These are phyloP conservation scores for Todiramphus saurophagus DNA, from an alignment of 2,113 vertebrate genomes.

Conservation along the genomic window DNA sequence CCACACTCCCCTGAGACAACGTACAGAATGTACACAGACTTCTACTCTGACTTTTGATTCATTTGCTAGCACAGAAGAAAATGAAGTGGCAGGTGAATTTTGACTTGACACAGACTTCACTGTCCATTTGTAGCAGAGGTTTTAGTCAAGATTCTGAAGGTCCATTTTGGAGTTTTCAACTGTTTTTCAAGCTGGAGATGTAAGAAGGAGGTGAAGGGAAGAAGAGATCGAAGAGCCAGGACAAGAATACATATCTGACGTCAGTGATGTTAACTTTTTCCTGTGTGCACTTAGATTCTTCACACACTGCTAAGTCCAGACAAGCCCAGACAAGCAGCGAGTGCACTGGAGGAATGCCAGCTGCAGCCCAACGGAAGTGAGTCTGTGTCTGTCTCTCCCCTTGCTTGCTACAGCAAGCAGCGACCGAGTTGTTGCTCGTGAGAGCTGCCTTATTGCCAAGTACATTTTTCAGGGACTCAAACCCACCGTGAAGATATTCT, in stretches of 20 bases:
- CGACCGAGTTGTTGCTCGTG: neutral
- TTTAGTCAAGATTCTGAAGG: neutral
- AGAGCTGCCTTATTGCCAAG: neutral
- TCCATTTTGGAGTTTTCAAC: neutral
- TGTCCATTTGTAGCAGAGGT: neutral
- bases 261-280: neutral
- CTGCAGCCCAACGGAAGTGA: neutral
- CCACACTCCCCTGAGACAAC: neutral
- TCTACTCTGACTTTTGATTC: neutral
- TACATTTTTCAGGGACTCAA: neutral
- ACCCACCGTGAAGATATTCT: neutral
- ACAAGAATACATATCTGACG: neutral
- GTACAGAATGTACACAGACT: neutral
- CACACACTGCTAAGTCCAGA: neutral
- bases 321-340: constrained; percentile 26
- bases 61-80: neutral
- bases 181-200: neutral
- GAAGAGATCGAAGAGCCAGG: neutral
- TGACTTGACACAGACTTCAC: neutral
- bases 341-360: neutral
- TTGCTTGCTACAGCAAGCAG: neutral
- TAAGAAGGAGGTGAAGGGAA: neutral
- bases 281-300: neutral
- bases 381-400: neutral
- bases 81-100: neutral